Evolutionary conservation across 1,140 invertebrate genomes (phyloP), one percentile per base, ranked within the genome.

Genomic region (Battus philenor): DNA sequence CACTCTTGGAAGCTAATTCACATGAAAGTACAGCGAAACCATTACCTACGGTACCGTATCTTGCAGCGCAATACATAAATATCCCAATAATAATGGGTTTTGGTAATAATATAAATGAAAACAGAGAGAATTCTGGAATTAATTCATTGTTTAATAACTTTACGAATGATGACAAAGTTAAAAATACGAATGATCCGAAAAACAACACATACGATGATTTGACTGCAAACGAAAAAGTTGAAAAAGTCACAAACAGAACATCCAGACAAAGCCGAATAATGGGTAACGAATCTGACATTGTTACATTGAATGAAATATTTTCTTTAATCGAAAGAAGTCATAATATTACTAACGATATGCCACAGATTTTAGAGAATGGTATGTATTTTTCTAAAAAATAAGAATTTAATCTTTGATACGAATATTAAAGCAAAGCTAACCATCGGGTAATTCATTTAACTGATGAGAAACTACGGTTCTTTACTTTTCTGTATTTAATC

Each of bases 141-240:
- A 86, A 88, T 29, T 88, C 88, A n/a, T 67, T 89, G 34, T 89
- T 90, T 54, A 86, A 87, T 52, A 88, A 89, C 51, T 87, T 87
- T 31, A 86, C 86, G 18, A 15, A 10, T 22, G 7, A 4, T 36
- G 53, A 59, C 44, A 59, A 70, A 54, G 63, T 55, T 20, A 59
- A 48, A 36, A n/a, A n/a, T n/a, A 59, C 57, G 45, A 51, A 34
- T 10, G 44, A 56, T 38, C 33, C 11, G 1, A 46, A 61, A 48
- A 45, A 22, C 6, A 9, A 27, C 18, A 29, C 10, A 38, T 30
- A 38, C 20, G 32, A 32, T 47, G 45, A n/a, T n/a, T n/a, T n/a
- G n/a, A n/a, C n/a, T n/a, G n/a, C n/a, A n/a, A n/a, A 32, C 5
- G 17, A 47, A 20, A 31, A 20, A 27, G 18, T 29, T 1, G 15